Base-by-base conservation (phyloP, 2,113 vertebrate genomes). In the Hucho hucho region DNA sequence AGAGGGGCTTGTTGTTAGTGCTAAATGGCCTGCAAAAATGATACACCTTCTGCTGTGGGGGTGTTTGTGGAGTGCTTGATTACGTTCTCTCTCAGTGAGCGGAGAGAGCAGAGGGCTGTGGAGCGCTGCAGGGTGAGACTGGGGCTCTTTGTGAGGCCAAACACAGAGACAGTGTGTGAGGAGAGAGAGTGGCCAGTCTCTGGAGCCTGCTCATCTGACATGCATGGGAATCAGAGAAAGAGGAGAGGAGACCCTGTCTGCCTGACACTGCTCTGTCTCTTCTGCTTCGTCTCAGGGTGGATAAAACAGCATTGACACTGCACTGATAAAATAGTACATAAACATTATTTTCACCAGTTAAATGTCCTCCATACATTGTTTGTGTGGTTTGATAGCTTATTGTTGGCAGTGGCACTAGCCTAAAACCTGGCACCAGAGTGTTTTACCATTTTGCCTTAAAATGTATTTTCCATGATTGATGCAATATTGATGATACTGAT, bases 1-100 rank as follows among this genome's bases (percentile, higher is more conserved):
- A 70, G 46, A 16, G 69, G 69, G 46, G 53, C 16, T 53, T 4
- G 69, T 70, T 70, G 22, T 46, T 24, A n/a, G 28, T 37, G 28
- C 56, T 63, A 13, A 64, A 43, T 7, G 14, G 29, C 72, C 59
- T 22, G 29, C 58, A 73, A 26, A 43, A 73, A 73, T 25, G 59
- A 20, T 47, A 64, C 56, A 59, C 58, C 72, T 64, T 64, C 29
- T 64, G 22, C 59, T 24, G 29, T 9, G 11, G 12, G n/a, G 32
- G 70, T 73, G 29, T 63, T 73, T 46, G 32, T 37, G 29, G 43
- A 73, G 72, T 73, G 20, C 56, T 56, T 63, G 69, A 53, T 72
- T 72, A 46, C 72, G 24, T 16, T 46, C 72, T 73, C 28, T 73
- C 20, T 73, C 72, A 73, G 32, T 16, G 12, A 53, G 49, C 16